Evolutionary conservation across 1,140 invertebrate species (phyloP), one percentile per base, ranked within the genome.

Genomic region (Trissolcus basalis): DNA sequence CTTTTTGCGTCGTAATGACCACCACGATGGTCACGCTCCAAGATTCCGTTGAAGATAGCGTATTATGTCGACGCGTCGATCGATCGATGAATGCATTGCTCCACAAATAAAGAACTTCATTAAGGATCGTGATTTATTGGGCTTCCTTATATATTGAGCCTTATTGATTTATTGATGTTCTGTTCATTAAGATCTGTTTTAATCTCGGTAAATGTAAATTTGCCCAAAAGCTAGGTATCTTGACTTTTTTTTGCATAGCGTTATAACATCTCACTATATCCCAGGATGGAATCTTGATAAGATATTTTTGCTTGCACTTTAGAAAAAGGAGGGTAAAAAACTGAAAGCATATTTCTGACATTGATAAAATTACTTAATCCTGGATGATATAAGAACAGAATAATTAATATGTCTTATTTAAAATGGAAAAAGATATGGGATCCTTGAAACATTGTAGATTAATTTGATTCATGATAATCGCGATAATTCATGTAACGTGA

Each of bases 81-180:
- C 78, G 75, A 78, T 81, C 71, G 67, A 68, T 65, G 70, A 72
- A 75, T 78, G 63, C 48, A 47, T 77, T 68, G 59, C 41, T 35
- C 49, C 12, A 69, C 64, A 49, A 59, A 36, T 41, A 48, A 75
- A 64, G 64, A 69, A 75, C 72, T 75, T 69, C 59, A 75, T 75
- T 54, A 59, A 19, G 14, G n/a, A 4, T 15, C 7, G 14, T 49
- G 50, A 68, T 74, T 68, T 74, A 68, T 68, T 48, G 14, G n/a
- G 19, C 13, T 13, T 39, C 36, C 36, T 39, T n/a, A 39, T 35
- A 35, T 8, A n/a, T n/a, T 39, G 36, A 11, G 36, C n/a, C 36
- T 39, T 39, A 39, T 39, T 39, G n/a, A 39, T n/a, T 11, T 39
- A 39, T 39, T 39, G 3, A 11, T 39, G 36, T n/a, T 11, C 9